phyloP scores from a whole-genome alignment of 2,113 vertebrate species.

The Morone saxatilis region DNA sequence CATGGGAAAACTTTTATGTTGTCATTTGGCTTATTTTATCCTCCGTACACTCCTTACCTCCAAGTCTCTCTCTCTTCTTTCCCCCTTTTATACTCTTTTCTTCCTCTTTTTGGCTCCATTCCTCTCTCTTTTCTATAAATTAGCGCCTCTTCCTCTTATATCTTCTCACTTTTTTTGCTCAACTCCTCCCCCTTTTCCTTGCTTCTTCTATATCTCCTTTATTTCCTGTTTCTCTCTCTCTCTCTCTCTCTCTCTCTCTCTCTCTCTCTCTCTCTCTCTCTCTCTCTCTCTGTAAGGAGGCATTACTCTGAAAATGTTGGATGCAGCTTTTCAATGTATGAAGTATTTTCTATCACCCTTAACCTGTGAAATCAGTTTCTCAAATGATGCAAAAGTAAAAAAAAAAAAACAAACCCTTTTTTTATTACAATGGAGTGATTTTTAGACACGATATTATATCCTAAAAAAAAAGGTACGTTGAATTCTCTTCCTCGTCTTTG shows the following conservation, averaged over 20 bases:
- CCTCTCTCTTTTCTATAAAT: constrained; percentile 73
- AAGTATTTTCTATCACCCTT: constrained; percentile 77
- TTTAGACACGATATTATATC: constrained; percentile 65
- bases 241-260: constrained; percentile 3
- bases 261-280: constrained; percentile 4
- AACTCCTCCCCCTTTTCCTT: constrained; percentile 65
- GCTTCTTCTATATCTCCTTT: constrained; percentile 65
- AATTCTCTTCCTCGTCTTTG: constrained; percentile 56
- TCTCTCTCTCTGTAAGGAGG: constrained; percentile 28
- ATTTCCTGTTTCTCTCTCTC: neutral
- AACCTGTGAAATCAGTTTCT: constrained; percentile 59
- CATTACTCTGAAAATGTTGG: constrained; percentile 61
- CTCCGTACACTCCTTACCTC: constrained; percentile 32
- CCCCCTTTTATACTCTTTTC: neutral
- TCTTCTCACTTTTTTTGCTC: constrained; percentile 4
- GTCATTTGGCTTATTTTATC: constrained; percentile 58
- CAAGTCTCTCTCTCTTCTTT: neutral
- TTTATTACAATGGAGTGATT: constrained; percentile 70
- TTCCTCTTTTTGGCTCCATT: constrained; percentile 53
- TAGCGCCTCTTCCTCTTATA: neutral
- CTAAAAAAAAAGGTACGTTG: constrained; percentile 42
- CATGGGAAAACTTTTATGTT: constrained; percentile 70
- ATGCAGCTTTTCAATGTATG: constrained; percentile 72
- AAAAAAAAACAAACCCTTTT: constrained; percentile 33
- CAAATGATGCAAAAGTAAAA: constrained; percentile 55